Evolutionary conservation across 2,113 vertebrate genomes (phyloP).

Genomic region (Tragelaphus imberbis): DNA sequence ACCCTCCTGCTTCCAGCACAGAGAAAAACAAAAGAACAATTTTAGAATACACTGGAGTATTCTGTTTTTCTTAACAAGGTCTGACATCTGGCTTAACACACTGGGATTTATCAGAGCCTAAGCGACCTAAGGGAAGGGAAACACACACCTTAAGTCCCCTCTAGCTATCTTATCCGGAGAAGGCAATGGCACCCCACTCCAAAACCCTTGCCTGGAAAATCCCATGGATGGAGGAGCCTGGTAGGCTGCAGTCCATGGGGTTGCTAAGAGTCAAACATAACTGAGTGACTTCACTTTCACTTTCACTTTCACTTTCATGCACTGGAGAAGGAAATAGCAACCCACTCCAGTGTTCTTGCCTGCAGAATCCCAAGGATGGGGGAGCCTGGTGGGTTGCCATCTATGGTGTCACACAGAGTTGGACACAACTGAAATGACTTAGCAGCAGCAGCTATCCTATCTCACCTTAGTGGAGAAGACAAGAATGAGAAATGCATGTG

Average conservation of each 20-base stretch:
- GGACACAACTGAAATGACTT: no score
- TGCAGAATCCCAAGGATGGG: no score
- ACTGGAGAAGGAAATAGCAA: no score
- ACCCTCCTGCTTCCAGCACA: not conserved
- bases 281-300: no score
- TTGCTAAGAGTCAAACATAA: accelerated
- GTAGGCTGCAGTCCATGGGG: no score
- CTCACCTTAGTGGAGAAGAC: not conserved
- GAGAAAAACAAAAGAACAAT: not conserved
- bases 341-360: no score
- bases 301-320: no score
- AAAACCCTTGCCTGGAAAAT: no score
- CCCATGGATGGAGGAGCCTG: no score
- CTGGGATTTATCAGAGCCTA: not conserved
- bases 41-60: not conserved
- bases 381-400: no score
- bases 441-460: not conserved
- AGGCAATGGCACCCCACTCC: no score
- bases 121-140: not conserved
- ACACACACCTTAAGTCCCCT: not conserved
- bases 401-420: no score
- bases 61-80: not conserved
- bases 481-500: not conserved
- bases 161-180: not conserved
- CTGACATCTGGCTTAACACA: not conserved